Evolutionary conservation across 2,888 invertebrate species (phyloP).

Genomic region (Suillia variegata): DNA sequence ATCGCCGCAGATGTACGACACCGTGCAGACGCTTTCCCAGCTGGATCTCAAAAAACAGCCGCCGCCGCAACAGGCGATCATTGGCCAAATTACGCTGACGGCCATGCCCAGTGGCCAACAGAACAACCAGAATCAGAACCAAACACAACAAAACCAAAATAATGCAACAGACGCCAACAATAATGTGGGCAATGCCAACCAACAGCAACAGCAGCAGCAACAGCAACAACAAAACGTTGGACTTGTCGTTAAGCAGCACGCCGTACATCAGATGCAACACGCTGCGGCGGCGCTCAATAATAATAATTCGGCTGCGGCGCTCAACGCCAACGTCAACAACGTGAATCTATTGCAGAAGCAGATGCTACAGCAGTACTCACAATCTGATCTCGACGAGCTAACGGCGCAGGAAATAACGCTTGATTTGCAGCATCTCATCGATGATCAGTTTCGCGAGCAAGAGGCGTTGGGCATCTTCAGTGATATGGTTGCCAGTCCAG

Average conservation of each 20-base stretch:
- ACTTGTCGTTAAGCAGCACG: conserved; percentile 58
- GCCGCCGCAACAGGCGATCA: conserved; percentile 57
- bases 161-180: conserved; percentile 35
- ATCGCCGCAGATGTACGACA: conserved; percentile 63
- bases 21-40: conserved; percentile 61
- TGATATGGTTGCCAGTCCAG: conserved; percentile 74
- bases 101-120: conserved; percentile 55
- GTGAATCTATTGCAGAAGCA: conserved; percentile 65
- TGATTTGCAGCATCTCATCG: conserved; percentile 89
- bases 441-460: conserved; percentile 87
- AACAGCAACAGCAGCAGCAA: conserved; percentile 41
- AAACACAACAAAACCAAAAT: conserved; percentile 10
- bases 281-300: conserved; percentile 49
- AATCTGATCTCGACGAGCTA: conserved; percentile 84
- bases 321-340: conserved; percentile 43
- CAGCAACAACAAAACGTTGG: conserved; percentile 46
- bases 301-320: conserved; percentile 32
- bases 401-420: conserved; percentile 91
- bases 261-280: conserved; percentile 60
- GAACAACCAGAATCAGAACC: conserved; percentile 30
- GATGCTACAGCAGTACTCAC: conserved; percentile 75
- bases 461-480: conserved; percentile 75
- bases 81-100: conserved; percentile 58
- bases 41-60: conserved; percentile 61
- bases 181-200: conserved; percentile 35